A percentile compares a stretch with the other conserved stretches of the same genome.
These are phyloP conservation scores for Pseudomyrmex pallidus DNA, from an alignment of 1,140 invertebrate species.

Conservation along the genomic window DNA sequence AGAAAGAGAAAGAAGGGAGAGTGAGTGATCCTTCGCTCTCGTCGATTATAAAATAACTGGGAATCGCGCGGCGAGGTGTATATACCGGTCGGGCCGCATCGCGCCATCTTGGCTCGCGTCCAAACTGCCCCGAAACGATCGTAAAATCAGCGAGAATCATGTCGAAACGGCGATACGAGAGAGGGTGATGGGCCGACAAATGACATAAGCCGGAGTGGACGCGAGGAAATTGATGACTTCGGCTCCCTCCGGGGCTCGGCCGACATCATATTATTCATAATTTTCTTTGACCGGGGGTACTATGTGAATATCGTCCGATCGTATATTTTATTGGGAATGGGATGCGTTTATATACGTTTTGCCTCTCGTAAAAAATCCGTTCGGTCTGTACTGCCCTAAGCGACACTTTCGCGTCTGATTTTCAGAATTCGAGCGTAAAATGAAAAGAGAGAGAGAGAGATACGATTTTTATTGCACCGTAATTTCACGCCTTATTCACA, in stretches of 20 bases:
- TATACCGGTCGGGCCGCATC: not conserved
- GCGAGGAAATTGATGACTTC: not conserved
- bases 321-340: no score
- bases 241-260: not conserved
- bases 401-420: no score
- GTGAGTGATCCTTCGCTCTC: conserved; percentile 74
- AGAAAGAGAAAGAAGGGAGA: not conserved
- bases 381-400: no score
- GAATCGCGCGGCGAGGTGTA: conserved; percentile 41
- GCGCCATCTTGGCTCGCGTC: conserved; percentile 6
- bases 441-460: no score
- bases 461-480: not conserved
- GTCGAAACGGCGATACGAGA: conserved; percentile 14
- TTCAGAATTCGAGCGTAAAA: no score
- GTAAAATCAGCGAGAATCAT: conserved; percentile 35
- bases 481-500: not conserved
- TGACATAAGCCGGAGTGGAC: not conserved
- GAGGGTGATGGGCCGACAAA: conserved; percentile 4
- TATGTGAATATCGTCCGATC: no score
- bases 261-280: not conserved
- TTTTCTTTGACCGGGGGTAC: not conserved
- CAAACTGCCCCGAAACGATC: conserved; percentile 17
- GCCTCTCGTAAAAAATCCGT: no score
- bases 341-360: no score
- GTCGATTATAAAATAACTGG: conserved; percentile 79